Evolutionary conservation across 2,888 invertebrate species (phyloP).

Genomic region (Microplitis deprimator): DNA sequence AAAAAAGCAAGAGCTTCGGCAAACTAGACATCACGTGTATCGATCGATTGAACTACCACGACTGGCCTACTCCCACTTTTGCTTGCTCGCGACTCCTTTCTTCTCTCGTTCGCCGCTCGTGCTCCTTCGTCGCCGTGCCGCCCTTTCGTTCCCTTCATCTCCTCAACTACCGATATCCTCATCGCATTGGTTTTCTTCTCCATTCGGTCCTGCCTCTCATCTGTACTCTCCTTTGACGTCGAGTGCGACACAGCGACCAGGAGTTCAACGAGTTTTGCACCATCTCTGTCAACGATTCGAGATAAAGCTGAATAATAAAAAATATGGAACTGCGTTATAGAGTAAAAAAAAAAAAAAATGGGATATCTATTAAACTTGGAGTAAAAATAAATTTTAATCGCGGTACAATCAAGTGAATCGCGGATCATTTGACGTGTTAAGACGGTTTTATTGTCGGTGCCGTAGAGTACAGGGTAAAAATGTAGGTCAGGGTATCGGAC

Average conservation of each 20-base stretch:
- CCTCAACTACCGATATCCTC: neutral
- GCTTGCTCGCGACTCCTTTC: constrained; percentile 7
- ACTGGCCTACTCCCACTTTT: constrained; percentile 41
- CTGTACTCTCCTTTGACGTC: constrained; percentile 42
- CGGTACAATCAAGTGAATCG: constrained; percentile 28
- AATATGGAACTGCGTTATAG: neutral
- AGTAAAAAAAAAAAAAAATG: neutral
- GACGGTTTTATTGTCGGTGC: constrained; percentile 46
- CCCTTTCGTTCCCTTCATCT: constrained; percentile 25
- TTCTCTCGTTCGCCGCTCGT: constrained; percentile 24
- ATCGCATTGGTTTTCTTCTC: constrained; percentile 4
- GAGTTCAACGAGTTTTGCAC: neutral
- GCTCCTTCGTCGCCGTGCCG: constrained; percentile 19
- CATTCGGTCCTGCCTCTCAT: neutral
- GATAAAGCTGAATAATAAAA: neutral
- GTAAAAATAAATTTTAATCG: no score
- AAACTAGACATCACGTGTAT: constrained; percentile 48
- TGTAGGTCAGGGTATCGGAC: constrained; percentile 63
- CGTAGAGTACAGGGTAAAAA: constrained; percentile 55
- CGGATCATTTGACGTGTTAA: constrained; percentile 53
- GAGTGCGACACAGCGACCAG: neutral
- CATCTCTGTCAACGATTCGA: neutral
- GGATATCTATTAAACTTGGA: neutral
- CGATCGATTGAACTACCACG: constrained; percentile 51
- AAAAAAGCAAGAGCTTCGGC: constrained; percentile 40